Base-by-base conservation (phyloP, 2,113 vertebrate species). In the Astatoreochromis straeleni region DNA sequence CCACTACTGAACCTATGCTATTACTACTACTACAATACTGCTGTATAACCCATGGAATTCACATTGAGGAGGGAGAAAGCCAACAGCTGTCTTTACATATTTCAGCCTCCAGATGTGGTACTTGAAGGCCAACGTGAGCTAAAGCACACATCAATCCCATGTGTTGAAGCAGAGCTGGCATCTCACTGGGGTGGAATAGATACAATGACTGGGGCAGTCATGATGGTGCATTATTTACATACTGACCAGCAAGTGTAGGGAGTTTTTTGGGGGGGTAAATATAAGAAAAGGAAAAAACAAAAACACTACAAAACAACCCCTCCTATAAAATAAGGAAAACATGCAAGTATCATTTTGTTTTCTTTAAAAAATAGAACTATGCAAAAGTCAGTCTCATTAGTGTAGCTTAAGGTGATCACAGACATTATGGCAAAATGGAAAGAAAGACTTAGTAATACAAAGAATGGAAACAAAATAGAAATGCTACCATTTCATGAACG, bases 21-120 rank as follows among this genome's bases (percentile, higher is more conserved):
- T 35, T 9, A 95, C 95, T 92, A 95, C 95, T 93, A 95, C 95
- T 93, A 97, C 96, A 96, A 97, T 96, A 96, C 96, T 96, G 96
- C 94, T 95, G 93, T 90, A 90, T 89, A 94, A 65, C 89, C 90
- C 89, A 93, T 85, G 88, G 85, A 86, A 92, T 96, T 97, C 96
- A 97, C 96, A 95, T 96, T 95, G 92, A 95, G 83, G 89, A 92
- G 95, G 95, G 94, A 95, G 93, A 93, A 88, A 91, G 87, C 89
- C 9, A 21, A 88, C 85, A 21, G 93, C 93, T 93, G 84, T 92
- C 89, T 65, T 88, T 45, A 86, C 42, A 24, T 53, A 58, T 88
- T 84, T 90, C 82, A 82, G 33, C 84, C 83, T 89, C 80, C 54
- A 42, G 88, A 87, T 91, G 95, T 92, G 92, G 90, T 83, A 90